Base-by-base conservation (phyloP, 2,888 invertebrate genomes). In the Standfussiana lucernea region DNA sequence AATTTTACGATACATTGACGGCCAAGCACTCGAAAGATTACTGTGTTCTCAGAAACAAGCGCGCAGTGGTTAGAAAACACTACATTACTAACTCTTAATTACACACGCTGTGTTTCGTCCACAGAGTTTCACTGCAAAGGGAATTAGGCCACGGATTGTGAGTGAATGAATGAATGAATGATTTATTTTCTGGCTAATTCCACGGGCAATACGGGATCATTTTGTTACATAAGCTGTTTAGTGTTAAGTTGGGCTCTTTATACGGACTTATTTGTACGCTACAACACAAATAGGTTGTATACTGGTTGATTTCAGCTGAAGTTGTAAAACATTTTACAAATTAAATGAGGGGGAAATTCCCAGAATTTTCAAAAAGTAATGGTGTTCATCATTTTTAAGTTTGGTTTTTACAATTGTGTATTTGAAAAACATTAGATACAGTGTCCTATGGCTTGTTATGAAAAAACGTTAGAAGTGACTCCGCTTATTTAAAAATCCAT, bases 31-130 rank as follows among this genome's bases (percentile, higher is more conserved):
- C 68, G 28, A 80, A 82, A 87, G 83, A 82, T 87, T 86, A 86
- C 75, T 66, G 40, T 24, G 40, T 72, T 53, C 68, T 35, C 24
- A 62, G 74, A 69, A 76, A 80, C 61, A 47, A 86, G 73, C 84
- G 75, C 77, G 71, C 70, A 75, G 77, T 86, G 77, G 84, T 88
- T 86, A 86, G 81, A 72, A 77, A 73, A 80, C 82, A 84, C 72
- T 86, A 82, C 78, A 73, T 80, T 73, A 85, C 86, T 73, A 85
- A 82, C 80, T 84, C 83, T 83, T 90, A 89, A 91, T 90, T 90
- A 90, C 90, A 84, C 79, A 80, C 84, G 87, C 82, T 65, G 35
- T 56, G 64, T 65, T 85, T 87, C 84, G 86, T 85, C 70, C 79
- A 69, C 66, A 72, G 45, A 78, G 59, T 80, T 72, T 68, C 77